Conservation (phyloP, 2,888 invertebrate species). For the Muscina levida region DNA sequence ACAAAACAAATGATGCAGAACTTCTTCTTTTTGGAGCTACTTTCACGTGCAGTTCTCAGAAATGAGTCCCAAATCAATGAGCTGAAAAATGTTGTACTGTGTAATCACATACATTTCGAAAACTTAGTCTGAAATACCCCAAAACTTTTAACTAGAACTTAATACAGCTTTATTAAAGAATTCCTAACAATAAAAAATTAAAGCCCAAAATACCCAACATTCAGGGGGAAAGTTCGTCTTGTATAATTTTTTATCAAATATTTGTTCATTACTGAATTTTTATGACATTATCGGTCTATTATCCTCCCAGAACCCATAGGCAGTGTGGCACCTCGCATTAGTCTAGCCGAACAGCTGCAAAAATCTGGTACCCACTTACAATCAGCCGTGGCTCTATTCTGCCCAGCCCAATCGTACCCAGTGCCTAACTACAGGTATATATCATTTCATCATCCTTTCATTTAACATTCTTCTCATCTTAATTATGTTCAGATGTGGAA, state of each 20-base stretch:
- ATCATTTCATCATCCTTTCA: too few relatives aligned
- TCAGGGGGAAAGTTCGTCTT: too few relatives aligned
- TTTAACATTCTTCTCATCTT: too few relatives aligned
- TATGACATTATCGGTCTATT: neutral
- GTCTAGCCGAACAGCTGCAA: slow-evolving; percentile 78
- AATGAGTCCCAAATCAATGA: too few relatives aligned
- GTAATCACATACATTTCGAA: neutral
- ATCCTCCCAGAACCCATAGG: slow-evolving; percentile 78
- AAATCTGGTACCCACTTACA: slow-evolving; percentile 79
- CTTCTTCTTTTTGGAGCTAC: too few relatives aligned
- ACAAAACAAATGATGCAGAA: too few relatives aligned
- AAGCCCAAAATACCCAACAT: slow-evolving; percentile 58
- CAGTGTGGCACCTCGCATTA: slow-evolving; percentile 83
- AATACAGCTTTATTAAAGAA: neutral
- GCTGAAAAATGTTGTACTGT: too few relatives aligned
- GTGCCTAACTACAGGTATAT: slow-evolving; percentile 83
- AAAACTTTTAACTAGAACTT: neutral
- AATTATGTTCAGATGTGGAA: too few relatives aligned
- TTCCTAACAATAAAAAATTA: too few relatives aligned
- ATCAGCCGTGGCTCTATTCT: slow-evolving; percentile 83
- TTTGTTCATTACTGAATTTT: too few relatives aligned
- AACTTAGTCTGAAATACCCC: neutral
- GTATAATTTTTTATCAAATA: too few relatives aligned
- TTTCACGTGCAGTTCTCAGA: too few relatives aligned
- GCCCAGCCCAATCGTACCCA: slow-evolving; percentile 87